Base-by-base conservation (phyloP, 1,140 invertebrate genomes). In the Conus betulinus region DNA sequence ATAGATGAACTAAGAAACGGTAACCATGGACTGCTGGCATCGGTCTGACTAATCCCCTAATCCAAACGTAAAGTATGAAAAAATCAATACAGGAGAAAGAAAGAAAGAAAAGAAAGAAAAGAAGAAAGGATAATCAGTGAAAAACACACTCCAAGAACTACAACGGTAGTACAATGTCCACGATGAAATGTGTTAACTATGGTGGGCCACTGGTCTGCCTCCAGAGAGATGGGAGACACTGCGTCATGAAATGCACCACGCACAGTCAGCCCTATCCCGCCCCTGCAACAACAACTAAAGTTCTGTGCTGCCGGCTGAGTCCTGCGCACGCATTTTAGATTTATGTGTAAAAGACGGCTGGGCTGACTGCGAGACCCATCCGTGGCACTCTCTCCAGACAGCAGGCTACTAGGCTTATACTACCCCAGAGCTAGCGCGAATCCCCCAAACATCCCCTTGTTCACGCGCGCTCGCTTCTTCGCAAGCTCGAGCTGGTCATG, bases 341-440 rank as follows among this genome's bases (percentile, higher is more conserved):
- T n/a, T 13, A 25, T 23, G n/a, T n/a, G 20, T 5, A 13, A 74
- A 25, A 13, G 71, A n/a, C 20, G 71, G 20, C 71, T n/a, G 71
- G 71, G 20, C 20, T 74, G n/a, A 25, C 25, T 25, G 71, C 39
- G 39, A 39, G 39, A 39, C 39, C 0, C 39, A 39, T 39, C 39
- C 39, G 3, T 39, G 39, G 39, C 39, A 39, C 39, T 39, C 39
- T 39, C 39, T 8, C 25, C 7, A 7, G 7, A 20, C 11, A 74
- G n/a, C 11, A 25, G 20, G 7, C 13, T 23, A 25, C 20, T 2
- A 74, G n/a, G 20, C 71, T 1, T 25, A 74, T 23, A 20, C 11
- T 74, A 74, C 71, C 71, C 71, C 71, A 74, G 71, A 13, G 71
- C 71, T 20, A 74, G 7, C 71, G 71, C 71, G 71, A 74, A 74